Percentiles rank a stretch among this genome's conserved stretches.
Conservation (phyloP, 92 coral and sea anemone genomes). For the Micromussa lordhowensis region DNA sequence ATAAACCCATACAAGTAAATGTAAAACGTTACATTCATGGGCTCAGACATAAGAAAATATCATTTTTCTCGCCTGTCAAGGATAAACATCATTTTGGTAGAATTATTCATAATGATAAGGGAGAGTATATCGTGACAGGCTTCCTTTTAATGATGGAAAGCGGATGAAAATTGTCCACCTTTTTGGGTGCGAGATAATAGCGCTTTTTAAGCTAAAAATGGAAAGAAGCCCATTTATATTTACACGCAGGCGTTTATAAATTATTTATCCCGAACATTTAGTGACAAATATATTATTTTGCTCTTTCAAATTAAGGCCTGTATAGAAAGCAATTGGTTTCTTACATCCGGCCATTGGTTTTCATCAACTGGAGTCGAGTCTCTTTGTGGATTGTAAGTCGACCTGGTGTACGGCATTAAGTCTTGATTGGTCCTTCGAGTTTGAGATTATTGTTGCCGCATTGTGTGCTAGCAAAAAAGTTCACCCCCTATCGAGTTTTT, state of each 20-base stretch:
- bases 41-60: not conserved
- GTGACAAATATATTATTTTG: conserved; percentile 10
- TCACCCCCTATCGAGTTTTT: conserved; percentile 9
- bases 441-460: not conserved
- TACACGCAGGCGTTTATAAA: conserved; percentile 13
- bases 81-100: not conserved
- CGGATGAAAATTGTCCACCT: not conserved
- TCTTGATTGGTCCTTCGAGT: not conserved
- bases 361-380: not conserved
- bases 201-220: not conserved
- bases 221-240: conserved; percentile 8
- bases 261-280: conserved; percentile 21
- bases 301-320: conserved; percentile 36
- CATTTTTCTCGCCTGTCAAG: not conserved
- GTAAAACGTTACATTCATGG: not conserved
- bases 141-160: not conserved
- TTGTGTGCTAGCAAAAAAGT: not conserved
- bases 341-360: conserved; percentile 7
- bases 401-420: not conserved
- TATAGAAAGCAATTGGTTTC: conserved; percentile 18
- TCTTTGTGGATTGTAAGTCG: conserved; percentile 6
- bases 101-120: not conserved
- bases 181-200: not conserved
- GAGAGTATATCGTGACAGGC: not conserved
- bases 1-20: not conserved